Conservation (phyloP, 2,113 vertebrate species). For the Pteropus alecto region DNA sequence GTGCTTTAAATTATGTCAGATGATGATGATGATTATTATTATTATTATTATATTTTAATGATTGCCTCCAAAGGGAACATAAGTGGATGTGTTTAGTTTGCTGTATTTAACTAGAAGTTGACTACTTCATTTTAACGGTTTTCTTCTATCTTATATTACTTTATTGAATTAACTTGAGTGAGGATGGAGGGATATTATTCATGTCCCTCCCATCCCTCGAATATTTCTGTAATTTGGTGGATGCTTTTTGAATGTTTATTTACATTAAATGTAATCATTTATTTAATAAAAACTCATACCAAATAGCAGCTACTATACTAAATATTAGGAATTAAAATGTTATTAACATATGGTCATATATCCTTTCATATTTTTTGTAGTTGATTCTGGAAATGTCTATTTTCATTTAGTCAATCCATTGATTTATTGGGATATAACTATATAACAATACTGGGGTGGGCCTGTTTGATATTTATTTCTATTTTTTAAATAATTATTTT, state of each 20-base stretch:
- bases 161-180: not conserved
- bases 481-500: not conserved
- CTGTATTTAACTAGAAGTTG: not conserved
- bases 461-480: not conserved
- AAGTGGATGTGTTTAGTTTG: not conserved
- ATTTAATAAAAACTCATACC: not conserved
- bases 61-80: not conserved
- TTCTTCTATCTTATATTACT: not conserved
- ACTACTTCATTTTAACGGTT: not conserved
- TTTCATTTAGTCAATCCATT: not conserved
- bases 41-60: conserved; percentile 2
- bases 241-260: not conserved
- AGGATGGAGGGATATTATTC: not conserved
- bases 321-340: not conserved
- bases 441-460: not conserved
- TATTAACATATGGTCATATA: not conserved
- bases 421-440: not conserved
- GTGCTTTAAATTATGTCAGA: not conserved
- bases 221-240: not conserved
- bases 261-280: not conserved
- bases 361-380: not conserved
- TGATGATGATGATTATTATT: no score
- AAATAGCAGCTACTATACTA: not conserved
- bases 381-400: not conserved
- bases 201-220: no score